Conservation (phyloP, 2,888 invertebrate genomes). For the Tenthredo notha region DNA sequence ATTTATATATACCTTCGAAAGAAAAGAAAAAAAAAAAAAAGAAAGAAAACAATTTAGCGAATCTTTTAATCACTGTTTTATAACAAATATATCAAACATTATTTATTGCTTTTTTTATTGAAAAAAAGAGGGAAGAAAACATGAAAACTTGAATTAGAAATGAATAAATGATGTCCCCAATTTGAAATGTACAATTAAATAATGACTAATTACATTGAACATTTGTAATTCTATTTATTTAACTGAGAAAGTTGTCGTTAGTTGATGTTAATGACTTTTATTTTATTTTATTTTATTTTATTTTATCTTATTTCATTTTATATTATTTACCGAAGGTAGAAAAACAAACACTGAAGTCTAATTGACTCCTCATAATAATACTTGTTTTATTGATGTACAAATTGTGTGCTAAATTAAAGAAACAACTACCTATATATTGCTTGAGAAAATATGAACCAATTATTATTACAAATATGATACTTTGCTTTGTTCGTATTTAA, state of each 20-base stretch:
- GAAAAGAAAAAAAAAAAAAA: constrained; percentile 52
- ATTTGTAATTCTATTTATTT: background rate
- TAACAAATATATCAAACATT: constrained; percentile 67
- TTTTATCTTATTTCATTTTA: background rate
- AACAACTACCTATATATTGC: background rate
- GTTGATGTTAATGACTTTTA: background rate
- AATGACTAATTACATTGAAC: background rate
- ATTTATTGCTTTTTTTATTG: constrained; percentile 58
- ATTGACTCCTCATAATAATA: background rate
- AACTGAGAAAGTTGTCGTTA: background rate
- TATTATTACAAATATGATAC: background rate
- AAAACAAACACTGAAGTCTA: background rate
- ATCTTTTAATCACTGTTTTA: constrained; percentile 69
- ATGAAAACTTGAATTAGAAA: background rate
- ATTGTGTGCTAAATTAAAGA: background rate
- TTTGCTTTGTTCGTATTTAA: background rate
- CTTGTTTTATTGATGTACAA: background rate
- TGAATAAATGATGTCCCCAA: background rate
- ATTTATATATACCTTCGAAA: constrained; percentile 58
- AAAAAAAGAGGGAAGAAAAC: background rate
- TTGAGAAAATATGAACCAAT: background rate
- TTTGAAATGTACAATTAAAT: constrained; percentile 1
- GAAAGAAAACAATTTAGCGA: constrained; percentile 62
- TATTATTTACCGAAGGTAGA: background rate
- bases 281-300: background rate